A percentile compares a stretch with the other conserved stretches of the same genome.
These are phyloP conservation scores for Sigmodon hispidus DNA, from an alignment of 2,113 vertebrate species.

Conservation along the genomic window DNA sequence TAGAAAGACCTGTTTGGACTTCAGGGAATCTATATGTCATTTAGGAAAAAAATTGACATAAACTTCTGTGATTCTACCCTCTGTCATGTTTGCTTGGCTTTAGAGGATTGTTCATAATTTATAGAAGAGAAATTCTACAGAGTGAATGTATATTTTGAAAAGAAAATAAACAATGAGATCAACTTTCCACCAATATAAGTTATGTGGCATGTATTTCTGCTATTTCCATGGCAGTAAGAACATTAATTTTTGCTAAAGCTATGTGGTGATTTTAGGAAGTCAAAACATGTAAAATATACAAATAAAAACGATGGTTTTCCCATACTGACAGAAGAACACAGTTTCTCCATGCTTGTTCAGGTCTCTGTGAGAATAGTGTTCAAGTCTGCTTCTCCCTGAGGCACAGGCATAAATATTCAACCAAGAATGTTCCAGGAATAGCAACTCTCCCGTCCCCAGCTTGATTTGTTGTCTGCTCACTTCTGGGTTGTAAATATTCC, in stretches of 20 bases:
- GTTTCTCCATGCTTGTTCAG: background rate
- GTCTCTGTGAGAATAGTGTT: background rate
- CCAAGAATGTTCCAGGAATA: background rate
- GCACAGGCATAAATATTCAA: constrained; percentile 7
- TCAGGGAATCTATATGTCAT: background rate
- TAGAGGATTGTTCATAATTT: constrained; percentile 26
- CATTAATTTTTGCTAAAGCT: constrained; percentile 54
- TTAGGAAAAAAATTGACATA: background rate
- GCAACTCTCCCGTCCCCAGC: no score
- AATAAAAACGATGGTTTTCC: background rate
- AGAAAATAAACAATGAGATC: constrained; percentile 28
- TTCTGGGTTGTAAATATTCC: background rate
- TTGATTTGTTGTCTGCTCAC: background rate
- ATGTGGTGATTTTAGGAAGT: constrained; percentile 24
- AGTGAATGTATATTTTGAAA: background rate
- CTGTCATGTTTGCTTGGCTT: background rate
- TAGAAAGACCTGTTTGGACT: background rate
- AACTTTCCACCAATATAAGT: constrained; percentile 1
- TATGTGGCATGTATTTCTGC: constrained; percentile 13
- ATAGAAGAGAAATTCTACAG: constrained; percentile 32
- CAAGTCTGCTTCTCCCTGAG: background rate
- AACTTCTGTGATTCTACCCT: background rate
- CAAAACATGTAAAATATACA: constrained; percentile 11
- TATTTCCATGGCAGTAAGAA: constrained; percentile 18
- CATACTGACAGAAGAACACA: background rate